Percentiles rank a stretch among this genome's conserved stretches.
Conservation (phyloP, 2,888 invertebrate species). For the Tiliacea aurago region DNA sequence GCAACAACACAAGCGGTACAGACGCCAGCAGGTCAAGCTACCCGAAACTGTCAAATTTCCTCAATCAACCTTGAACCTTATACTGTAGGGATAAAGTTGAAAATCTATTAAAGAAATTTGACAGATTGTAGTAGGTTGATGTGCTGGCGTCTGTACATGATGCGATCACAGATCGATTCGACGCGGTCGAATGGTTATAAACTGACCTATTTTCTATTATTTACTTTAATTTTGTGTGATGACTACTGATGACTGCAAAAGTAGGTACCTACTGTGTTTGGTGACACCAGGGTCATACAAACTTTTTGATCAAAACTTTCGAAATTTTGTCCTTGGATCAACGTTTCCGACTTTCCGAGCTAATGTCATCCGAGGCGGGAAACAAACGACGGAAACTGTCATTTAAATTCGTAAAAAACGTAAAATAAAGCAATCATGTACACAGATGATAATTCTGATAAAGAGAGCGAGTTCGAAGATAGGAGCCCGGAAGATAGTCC, state of each 20-base stretch:
- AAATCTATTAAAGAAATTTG: too few species aligned
- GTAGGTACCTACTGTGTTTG: not conserved
- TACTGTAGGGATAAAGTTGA: too few species aligned
- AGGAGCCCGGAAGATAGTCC: conserved; percentile 80
- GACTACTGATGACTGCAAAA: conserved; percentile 2
- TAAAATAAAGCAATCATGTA: conserved; percentile 79
- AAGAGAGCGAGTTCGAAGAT: conserved; percentile 85
- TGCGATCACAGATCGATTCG: conserved; percentile 74
- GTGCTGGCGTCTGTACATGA: too few species aligned
- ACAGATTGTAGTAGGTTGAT: too few species aligned
- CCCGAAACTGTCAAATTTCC: too few species aligned
- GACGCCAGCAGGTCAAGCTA: too few species aligned
- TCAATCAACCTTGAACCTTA: too few species aligned
- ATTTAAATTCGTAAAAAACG: conserved; percentile 68
- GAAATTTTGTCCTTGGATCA: conserved; percentile 36
- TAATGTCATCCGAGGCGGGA: conserved; percentile 65
- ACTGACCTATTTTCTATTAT: conserved; percentile 66
- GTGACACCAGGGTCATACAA: conserved; percentile 7
- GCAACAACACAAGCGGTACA: conserved; percentile 59
- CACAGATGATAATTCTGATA: conserved; percentile 86
- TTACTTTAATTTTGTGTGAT: conserved; percentile 14
- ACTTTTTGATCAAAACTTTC: conserved; percentile 36
- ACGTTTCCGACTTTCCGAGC: conserved; percentile 47
- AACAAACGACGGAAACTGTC: conserved; percentile 76
- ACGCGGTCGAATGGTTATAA: conserved; percentile 69